These are phyloP conservation scores for Xestia ashworthii DNA, from an alignment of 2,888 invertebrate species.

Conservation along the genomic window DNA sequence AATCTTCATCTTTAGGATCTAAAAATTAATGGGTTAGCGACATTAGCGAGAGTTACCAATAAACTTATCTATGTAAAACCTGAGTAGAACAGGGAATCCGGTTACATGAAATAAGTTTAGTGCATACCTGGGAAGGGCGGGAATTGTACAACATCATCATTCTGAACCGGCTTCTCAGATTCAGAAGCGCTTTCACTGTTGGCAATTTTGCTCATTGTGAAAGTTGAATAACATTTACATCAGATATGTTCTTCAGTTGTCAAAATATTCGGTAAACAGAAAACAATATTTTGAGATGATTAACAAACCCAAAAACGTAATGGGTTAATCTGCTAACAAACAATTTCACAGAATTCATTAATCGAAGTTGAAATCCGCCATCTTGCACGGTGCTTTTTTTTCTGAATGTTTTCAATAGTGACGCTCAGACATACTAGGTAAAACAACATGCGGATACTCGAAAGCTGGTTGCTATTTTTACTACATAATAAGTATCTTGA, in stretches of 20 bases:
- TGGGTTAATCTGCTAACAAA: constrained; percentile 9
- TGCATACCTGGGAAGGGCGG: constrained; percentile 86
- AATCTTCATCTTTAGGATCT: constrained; percentile 86
- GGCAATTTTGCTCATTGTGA: constrained; percentile 82
- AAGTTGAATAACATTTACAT: constrained; percentile 58
- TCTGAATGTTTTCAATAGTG: constrained; percentile 47
- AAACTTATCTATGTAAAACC: constrained; percentile 1
- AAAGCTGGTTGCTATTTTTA: not conserved
- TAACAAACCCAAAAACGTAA: not conserved
- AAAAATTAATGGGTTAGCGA: constrained; percentile 62
- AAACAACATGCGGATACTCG: constrained; percentile 6
- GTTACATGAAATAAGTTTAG: not conserved
- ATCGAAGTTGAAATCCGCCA: constrained; percentile 58
- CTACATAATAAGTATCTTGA: not conserved
- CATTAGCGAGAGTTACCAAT: not conserved
- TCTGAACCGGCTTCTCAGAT: constrained; percentile 83
- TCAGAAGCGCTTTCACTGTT: constrained; percentile 77
- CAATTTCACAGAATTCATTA: constrained; percentile 30
- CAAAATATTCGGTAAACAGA: constrained; percentile 5
- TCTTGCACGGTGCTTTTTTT: constrained; percentile 57
- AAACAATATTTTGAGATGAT: not conserved
- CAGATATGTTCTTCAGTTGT: constrained; percentile 42
- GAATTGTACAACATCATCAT: constrained; percentile 79
- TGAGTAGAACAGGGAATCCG: not conserved
- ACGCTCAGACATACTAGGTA: not conserved